Conservation (phyloP, 2,888 invertebrate species). For the Lamproptera curius region DNA sequence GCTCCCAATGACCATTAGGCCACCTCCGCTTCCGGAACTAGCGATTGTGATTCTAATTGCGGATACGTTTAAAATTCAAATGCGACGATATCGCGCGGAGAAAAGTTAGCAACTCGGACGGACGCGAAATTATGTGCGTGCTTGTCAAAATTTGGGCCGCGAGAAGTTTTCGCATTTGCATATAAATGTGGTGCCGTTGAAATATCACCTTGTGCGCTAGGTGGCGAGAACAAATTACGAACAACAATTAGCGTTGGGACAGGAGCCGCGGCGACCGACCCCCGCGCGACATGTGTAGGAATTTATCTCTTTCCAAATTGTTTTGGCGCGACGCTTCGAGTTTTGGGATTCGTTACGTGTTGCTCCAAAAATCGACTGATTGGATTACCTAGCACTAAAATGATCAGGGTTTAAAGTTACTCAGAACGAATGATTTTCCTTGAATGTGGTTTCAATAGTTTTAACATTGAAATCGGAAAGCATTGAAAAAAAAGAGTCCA, state of each 20-base stretch:
- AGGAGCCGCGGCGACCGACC: constrained; percentile 28
- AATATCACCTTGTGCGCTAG: constrained; percentile 58
- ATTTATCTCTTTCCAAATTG: constrained; percentile 28
- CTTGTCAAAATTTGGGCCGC: constrained; percentile 39
- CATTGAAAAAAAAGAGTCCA: too few relatives aligned
- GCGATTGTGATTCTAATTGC: constrained; percentile 37
- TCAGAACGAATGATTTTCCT: neutral
- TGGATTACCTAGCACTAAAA: neutral
- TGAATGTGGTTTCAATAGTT: too few relatives aligned
- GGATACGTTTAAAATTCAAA: constrained; percentile 49
- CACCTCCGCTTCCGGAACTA: constrained; percentile 52
- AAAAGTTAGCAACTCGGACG: constrained; percentile 59
- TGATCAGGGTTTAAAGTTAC: neutral
- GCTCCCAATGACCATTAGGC: constrained; percentile 70
- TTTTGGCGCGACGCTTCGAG: neutral
- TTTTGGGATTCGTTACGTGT: neutral
- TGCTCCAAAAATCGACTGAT: neutral
- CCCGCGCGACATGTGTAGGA: constrained; percentile 22
- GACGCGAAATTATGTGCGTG: constrained; percentile 60
- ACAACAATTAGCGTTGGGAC: constrained; percentile 59
- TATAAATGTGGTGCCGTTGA: constrained; percentile 63
- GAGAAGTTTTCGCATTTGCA: constrained; percentile 64
- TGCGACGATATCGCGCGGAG: constrained; percentile 46
- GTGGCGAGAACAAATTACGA: constrained; percentile 54
- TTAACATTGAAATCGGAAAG: too few relatives aligned